phyloP scores from a whole-genome alignment of 2,797 vertebrate genomes.

The Anguilla obscura region DNA sequence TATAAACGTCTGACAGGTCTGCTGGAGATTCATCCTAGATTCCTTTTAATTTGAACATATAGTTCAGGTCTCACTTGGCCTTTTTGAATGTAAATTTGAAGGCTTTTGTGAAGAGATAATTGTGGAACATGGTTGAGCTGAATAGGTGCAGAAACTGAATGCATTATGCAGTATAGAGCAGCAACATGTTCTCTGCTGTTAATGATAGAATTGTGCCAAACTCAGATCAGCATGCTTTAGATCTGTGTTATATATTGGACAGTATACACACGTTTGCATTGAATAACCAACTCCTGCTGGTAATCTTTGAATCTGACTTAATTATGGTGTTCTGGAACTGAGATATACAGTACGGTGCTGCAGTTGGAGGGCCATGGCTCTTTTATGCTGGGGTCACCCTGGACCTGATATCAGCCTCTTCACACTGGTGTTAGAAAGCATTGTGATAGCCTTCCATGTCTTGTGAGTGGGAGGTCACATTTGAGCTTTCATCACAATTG shows the following conservation, averaged over 20 bases:
- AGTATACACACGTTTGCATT: neutral
- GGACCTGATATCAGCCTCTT: neutral
- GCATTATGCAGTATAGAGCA: neutral
- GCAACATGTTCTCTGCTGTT: neutral
- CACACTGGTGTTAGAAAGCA: constrained; percentile 1
- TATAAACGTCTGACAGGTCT: neutral
- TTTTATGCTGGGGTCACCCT: neutral
- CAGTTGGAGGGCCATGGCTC: neutral
- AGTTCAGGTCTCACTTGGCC: neutral
- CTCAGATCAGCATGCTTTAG: neutral
- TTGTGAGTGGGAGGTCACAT: neutral
- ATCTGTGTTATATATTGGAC: neutral
- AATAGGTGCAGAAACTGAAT: neutral
- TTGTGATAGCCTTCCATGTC: neutral
- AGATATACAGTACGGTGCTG: neutral
- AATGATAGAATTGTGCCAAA: neutral
- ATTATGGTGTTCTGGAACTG: neutral
- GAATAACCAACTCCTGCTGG: neutral
- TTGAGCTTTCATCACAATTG: neutral
- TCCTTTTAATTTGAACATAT: neutral
- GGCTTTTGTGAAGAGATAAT: neutral
- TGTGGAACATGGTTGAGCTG: neutral
- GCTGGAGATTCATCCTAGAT: neutral
- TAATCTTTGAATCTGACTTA: neutral
- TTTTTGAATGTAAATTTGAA: neutral